Percentiles rank a stretch among this genome's conserved stretches.
Conservation (phyloP, 2,888 invertebrate species). For the Linnaemya tessellans region DNA sequence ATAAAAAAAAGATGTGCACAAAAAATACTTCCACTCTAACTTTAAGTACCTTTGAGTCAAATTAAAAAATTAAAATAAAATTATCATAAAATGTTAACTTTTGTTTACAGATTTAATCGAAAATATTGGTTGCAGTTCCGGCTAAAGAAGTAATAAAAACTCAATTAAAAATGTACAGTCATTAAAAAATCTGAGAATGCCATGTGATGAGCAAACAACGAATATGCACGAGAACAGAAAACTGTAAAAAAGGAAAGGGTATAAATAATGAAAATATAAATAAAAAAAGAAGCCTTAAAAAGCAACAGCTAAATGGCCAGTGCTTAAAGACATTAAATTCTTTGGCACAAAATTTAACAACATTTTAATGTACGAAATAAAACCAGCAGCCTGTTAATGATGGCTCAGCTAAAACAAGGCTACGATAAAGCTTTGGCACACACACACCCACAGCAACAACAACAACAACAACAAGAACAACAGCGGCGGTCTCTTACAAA, state of each 20-base stretch:
- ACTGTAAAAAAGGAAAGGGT: background rate
- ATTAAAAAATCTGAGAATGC: background rate
- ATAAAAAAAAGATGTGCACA: too few relatives aligned
- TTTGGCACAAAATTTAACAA: background rate
- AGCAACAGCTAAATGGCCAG: background rate
- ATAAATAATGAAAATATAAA: background rate
- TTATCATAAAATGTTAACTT: slow-evolving; percentile 3
- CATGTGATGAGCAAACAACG: slow-evolving; percentile 21
- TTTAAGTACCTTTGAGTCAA: background rate
- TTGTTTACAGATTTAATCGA: slow-evolving; percentile 24
- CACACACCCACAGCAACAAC: too few relatives aligned
- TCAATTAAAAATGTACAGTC: slow-evolving; percentile 5
- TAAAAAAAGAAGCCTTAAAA: background rate
- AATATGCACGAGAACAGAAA: background rate
- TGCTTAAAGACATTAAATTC: background rate
- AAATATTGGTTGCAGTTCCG: background rate
- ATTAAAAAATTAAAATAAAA: background rate
- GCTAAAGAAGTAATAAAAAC: background rate
- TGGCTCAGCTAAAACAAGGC: slow-evolving; percentile 13
- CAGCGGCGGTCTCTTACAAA: slow-evolving; percentile 15
- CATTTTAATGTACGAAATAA: background rate
- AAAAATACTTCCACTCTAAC: background rate
- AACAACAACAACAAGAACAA: too few relatives aligned
- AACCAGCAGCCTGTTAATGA: slow-evolving; percentile 5
- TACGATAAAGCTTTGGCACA: background rate